phyloP scores from a whole-genome alignment of 2,113 vertebrate species.

The Callochromis pleurospilus region DNA sequence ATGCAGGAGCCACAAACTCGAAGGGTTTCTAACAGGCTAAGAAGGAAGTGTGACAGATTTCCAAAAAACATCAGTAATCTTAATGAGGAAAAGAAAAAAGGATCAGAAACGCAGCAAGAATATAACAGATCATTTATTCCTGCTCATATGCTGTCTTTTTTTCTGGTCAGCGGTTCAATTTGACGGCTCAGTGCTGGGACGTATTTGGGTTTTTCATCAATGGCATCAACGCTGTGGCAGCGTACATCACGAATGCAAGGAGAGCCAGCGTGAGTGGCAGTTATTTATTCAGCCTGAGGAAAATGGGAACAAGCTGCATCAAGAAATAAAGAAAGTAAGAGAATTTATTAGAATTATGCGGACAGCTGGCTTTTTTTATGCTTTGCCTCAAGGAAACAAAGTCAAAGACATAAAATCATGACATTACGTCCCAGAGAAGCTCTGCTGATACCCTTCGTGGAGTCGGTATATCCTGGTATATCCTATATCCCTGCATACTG shows the following conservation, averaged over 20 bases:
- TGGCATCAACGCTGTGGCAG: background rate
- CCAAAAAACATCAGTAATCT: background rate
- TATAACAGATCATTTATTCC: background rate
- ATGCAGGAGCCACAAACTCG: background rate
- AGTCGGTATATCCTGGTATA: background rate
- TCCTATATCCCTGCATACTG: background rate
- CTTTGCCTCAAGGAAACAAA: background rate
- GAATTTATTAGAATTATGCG: background rate
- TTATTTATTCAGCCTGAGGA: background rate
- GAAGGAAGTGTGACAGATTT: background rate
- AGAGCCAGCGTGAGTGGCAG: background rate
- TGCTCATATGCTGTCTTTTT: background rate
- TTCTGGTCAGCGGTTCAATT: background rate
- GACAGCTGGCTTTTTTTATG: background rate
- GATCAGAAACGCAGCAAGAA: constrained; percentile 7
- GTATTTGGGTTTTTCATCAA: background rate
- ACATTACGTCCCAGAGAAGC: background rate
- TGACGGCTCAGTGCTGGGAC: background rate
- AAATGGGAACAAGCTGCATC: background rate
- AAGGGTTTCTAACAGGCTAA: background rate
- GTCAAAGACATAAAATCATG: background rate
- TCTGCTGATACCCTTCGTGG: background rate
- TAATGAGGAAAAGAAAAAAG: constrained; percentile 33
- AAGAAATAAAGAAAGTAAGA: background rate
- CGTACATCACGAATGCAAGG: background rate